These are phyloP conservation scores for Nycticorax nycticorax DNA, from an alignment of 2,113 vertebrate genomes.

Conservation along the genomic window DNA sequence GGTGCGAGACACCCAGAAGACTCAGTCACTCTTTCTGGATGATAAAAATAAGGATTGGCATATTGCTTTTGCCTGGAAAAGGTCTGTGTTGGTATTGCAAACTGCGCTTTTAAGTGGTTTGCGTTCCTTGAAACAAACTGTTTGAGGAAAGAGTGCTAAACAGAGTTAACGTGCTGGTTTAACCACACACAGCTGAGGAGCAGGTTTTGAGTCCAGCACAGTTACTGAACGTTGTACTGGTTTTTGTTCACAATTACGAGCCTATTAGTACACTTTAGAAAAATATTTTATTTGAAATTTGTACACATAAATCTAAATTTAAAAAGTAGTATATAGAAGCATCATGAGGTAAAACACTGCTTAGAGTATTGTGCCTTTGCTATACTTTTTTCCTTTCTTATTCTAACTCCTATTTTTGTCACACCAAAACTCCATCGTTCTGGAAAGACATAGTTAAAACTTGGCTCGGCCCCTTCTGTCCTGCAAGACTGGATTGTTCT, in stretches of 20 bases:
- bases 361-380: not conserved
- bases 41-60: not conserved
- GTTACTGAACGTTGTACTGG: not conserved
- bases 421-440: not conserved
- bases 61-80: not conserved
- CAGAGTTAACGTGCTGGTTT: not conserved
- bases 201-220: not conserved
- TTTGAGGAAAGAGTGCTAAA: not conserved
- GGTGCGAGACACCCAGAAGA: not conserved
- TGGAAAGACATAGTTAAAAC: conserved; percentile 21
- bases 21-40: not conserved
- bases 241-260: not conserved
- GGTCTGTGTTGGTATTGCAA: not conserved
- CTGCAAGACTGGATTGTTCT: conserved; percentile 15
- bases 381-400: not conserved
- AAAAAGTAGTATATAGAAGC: not conserved
- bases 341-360: not conserved
- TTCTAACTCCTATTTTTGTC: not conserved
- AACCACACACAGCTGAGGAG: not conserved
- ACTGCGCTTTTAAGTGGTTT: not conserved
- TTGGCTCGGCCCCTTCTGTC: not conserved
- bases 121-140: not conserved
- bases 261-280: not conserved
- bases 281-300: not conserved
- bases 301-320: not conserved